Base-by-base conservation (phyloP, 2,888 invertebrate genomes). In the Eumacrocentrus americanus region DNA sequence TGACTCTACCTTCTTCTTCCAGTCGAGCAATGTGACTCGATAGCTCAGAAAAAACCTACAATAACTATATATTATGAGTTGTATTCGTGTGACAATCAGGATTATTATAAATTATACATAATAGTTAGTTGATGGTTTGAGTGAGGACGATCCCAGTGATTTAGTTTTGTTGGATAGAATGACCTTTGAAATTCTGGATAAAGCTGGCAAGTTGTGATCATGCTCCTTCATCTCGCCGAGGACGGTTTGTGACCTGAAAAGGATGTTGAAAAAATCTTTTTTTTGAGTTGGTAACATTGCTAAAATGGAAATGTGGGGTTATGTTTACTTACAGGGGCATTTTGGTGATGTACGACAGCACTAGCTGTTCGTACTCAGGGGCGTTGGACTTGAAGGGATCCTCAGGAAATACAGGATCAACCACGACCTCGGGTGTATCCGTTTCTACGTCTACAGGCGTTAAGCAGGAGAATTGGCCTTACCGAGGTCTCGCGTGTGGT, bases 281-380 rank as follows among this genome's bases (percentile, higher is more conserved):
- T 53, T 29, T 47, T 46, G 38, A 46, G 25, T 46, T 53, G 46
- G 3, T 35, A 3, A 3, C 0, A 38, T 29, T 3, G 14, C 12
- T 18, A 22, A 25, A n/a, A 16, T 46, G n/a, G n/a, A n/a, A n/a
- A n/a, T n/a, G n/a, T n/a, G n/a, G n/a, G n/a, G n/a, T n/a, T n/a
- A n/a, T 50, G 18, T 44, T 12, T 34, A 46, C 52, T 65, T 55
- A 11, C 70, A 80, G 80, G 80, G 79, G 78, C 73, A 74, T 72
- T 80, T 76, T 79, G 80, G 80, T 80, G 78, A 94, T 94, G 94
- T 94, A 94, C 88, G 94, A 94, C 86, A 93, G 93, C 84, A 73
- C 78, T 67, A 93, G 93, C 78, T 94, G 94, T 85, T 94, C 93
- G 82, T 94, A 94, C 84, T 92, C 92, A 80, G 90, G 90, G 81